These are phyloP conservation scores for Cerastoderma edule DNA, from an alignment of 2,888 invertebrate genomes.

Conservation along the genomic window DNA sequence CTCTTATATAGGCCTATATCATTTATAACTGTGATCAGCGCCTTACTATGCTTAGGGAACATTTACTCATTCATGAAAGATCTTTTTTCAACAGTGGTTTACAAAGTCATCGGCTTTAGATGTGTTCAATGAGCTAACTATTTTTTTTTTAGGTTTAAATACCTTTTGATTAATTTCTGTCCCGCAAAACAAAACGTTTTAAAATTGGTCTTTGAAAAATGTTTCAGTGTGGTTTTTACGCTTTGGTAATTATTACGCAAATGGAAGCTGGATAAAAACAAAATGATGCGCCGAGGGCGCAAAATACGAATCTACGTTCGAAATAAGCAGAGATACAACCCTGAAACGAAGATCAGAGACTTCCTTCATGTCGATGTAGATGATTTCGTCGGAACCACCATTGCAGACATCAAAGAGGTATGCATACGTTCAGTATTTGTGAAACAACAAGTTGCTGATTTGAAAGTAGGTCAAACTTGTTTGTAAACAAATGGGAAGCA, in stretches of 20 bases:
- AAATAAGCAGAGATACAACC: constrained; percentile 61
- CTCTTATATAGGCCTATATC: no score
- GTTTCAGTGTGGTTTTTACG: background rate
- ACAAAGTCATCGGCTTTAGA: no score
- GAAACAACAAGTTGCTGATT: constrained; percentile 28
- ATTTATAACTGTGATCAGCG: no score
- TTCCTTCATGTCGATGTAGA: constrained; percentile 53
- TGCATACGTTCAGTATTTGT: background rate
- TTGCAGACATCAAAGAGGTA: constrained; percentile 63
- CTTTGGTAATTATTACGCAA: background rate
- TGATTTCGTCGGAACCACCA: constrained; percentile 61
- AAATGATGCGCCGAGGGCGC: constrained; percentile 15
- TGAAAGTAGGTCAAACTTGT: constrained; percentile 38
- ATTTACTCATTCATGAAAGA: no score
- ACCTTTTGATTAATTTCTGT: no score
- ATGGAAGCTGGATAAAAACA: background rate
- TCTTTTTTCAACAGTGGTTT: no score
- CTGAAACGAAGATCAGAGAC: constrained; percentile 50
- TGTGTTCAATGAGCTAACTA: no score
- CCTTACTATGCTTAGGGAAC: no score
- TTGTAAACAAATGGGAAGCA: constrained; percentile 23
- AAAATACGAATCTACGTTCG: constrained; percentile 53
- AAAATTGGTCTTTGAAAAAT: no score
- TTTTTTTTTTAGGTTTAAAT: no score
- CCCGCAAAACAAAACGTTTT: no score